Conservation (phyloP, 2,888 invertebrate genomes). For the Nemapogon koenigi region DNA sequence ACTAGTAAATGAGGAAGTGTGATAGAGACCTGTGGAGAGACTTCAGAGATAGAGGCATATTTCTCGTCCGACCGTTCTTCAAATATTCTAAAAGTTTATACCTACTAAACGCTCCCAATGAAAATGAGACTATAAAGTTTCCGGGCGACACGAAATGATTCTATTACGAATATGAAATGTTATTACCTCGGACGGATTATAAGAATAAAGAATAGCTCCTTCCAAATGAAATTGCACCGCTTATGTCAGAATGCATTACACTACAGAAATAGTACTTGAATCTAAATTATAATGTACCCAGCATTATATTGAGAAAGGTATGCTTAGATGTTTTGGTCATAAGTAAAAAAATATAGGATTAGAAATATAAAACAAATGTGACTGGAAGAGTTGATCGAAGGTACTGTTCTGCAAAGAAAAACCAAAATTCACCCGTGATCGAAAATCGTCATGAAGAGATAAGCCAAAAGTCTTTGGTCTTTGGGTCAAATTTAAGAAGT, state of each 20-base stretch:
- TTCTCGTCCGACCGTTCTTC: conserved; percentile 34
- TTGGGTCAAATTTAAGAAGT: too few relatives aligned
- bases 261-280: too few relatives aligned
- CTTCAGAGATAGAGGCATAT: conserved; percentile 48
- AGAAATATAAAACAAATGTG: too few relatives aligned
- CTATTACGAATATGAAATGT: conserved; percentile 66
- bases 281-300: too few relatives aligned
- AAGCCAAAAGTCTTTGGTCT: too few relatives aligned
- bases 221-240: conserved; percentile 62
- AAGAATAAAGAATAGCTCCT: conserved; percentile 62
- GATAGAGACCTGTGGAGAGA: conserved; percentile 20
- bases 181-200: conserved; percentile 64
- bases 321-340: too few relatives aligned
- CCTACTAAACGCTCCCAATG: conserved; percentile 61
- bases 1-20: background rate
- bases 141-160: conserved; percentile 60
- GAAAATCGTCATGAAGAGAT: too few relatives aligned
- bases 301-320: too few relatives aligned
- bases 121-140: conserved; percentile 65
- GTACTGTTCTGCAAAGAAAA: too few relatives aligned
- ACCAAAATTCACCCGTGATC: too few relatives aligned
- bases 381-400: too few relatives aligned
- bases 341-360: too few relatives aligned
- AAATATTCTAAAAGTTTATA: conserved; percentile 60
- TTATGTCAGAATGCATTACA: conserved; percentile 55